Percentiles rank a stretch among this genome's conserved stretches.
These are phyloP conservation scores for Perca flavescens DNA, from an alignment of 2,113 vertebrate species.

Conservation along the genomic window DNA sequence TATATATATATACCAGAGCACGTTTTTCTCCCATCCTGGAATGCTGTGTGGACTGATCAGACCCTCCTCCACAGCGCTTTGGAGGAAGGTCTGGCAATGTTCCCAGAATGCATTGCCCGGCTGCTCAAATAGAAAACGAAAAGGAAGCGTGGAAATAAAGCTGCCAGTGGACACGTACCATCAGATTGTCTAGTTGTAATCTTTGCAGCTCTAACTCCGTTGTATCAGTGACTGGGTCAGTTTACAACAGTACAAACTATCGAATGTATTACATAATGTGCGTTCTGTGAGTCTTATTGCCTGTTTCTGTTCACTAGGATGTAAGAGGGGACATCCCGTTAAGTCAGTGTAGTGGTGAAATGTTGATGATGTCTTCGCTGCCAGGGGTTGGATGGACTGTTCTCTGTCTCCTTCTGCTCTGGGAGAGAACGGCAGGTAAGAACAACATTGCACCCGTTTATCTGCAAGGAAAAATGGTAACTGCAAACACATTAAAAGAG, in stretches of 20 bases:
- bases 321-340: background rate
- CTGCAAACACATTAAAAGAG: background rate
- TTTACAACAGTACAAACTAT: background rate
- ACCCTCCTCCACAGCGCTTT: no score
- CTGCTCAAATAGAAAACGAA: no score
- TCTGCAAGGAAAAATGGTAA: background rate
- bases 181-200: no score
- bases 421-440: conserved; percentile 66
- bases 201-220: no score
- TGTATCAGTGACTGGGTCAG: background rate
- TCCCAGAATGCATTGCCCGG: no score
- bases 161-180: no score
- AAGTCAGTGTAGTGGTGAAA: background rate
- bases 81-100: no score
- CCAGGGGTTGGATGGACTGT: conserved; percentile 35
- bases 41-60: no score
- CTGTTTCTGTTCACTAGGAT: conserved; percentile 14
- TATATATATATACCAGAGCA: no score
- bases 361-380: conserved; percentile 59
- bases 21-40: no score
- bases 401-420: conserved; percentile 65
- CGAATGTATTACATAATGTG: background rate
- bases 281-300: background rate
- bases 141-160: no score
- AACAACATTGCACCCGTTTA: background rate